phyloP scores from a whole-genome alignment of 2,888 invertebrate genomes.

The Hofmannophila pseudospretella region DNA sequence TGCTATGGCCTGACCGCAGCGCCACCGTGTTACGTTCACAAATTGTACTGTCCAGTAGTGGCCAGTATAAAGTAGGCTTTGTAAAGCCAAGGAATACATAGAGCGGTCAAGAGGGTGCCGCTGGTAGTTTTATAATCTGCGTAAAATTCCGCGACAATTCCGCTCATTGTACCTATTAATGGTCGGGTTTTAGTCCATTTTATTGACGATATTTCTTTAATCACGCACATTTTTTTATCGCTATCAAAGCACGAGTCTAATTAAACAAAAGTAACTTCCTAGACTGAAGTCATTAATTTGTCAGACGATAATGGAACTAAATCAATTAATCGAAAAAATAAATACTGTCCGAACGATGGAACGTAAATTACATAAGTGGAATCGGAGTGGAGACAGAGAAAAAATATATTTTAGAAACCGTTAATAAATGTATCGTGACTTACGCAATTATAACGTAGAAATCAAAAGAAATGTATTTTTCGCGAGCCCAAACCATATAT shows the following conservation, averaged over 20 bases:
- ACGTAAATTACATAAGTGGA: slow-evolving; percentile 7
- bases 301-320: slow-evolving; percentile 8
- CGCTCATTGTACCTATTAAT: too few species aligned
- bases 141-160: too few species aligned
- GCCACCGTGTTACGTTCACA: slow-evolving; percentile 25
- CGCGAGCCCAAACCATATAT: neutral
- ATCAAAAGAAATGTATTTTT: slow-evolving; percentile 16
- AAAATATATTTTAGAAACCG: slow-evolving; percentile 11
- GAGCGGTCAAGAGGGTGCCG: too few species aligned
- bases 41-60: slow-evolving; percentile 3
- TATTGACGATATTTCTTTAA: neutral
- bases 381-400: neutral
- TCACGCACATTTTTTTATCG: neutral
- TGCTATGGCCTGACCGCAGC: slow-evolving; percentile 30
- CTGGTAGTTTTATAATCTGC: too few species aligned
- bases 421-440: slow-evolving; percentile 22
- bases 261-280: too few species aligned
- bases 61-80: too few species aligned
- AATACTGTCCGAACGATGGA: slow-evolving; percentile 1
- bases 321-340: slow-evolving; percentile 5
- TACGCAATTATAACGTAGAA: slow-evolving; percentile 21
- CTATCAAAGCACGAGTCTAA: neutral
- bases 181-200: neutral
- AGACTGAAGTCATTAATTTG: slow-evolving; percentile 5
- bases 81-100: too few species aligned